Conservation (phyloP, 2,888 invertebrate genomes). For the Epinotia nisella region DNA sequence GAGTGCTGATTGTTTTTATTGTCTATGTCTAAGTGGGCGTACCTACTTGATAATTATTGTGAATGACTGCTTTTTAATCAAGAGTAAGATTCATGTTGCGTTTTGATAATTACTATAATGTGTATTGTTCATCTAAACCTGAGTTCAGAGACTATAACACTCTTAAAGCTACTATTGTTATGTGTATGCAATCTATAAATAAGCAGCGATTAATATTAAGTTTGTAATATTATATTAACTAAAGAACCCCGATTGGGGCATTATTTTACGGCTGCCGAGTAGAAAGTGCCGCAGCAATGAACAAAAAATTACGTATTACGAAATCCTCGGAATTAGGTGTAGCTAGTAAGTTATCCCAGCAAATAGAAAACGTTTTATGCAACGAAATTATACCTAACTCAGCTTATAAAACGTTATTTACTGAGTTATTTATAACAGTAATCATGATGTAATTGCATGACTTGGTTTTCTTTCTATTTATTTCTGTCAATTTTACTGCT, state of each 20-base stretch:
- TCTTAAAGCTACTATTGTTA: neutral
- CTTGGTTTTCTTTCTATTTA: slow-evolving; percentile 17
- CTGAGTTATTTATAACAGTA: slow-evolving; percentile 16
- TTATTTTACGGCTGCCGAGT: slow-evolving; percentile 31
- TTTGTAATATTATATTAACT: neutral
- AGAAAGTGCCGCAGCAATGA: slow-evolving; percentile 37
- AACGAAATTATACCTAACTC: slow-evolving; percentile 32
- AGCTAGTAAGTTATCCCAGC: slow-evolving; percentile 29
- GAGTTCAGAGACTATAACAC: neutral
- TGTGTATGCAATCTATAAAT: neutral
- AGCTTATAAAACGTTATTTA: slow-evolving; percentile 19
- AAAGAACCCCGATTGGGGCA: slow-evolving; percentile 18
- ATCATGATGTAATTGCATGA: slow-evolving; percentile 23
- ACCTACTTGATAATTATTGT: slow-evolving; percentile 21
- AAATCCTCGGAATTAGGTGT: slow-evolving; percentile 23
- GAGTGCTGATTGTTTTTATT: slow-evolving; percentile 29
- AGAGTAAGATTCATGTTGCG: neutral
- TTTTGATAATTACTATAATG: neutral
- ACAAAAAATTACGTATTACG: slow-evolving; percentile 37
- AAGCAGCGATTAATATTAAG: neutral
- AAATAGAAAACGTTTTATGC: slow-evolving; percentile 38
- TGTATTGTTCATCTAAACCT: neutral
- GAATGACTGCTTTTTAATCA: slow-evolving; percentile 21
- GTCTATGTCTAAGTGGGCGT: slow-evolving; percentile 25
- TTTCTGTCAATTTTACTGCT: neutral